Conservation (phyloP, 2,113 vertebrate species). For the Callaeas wilsoni region DNA sequence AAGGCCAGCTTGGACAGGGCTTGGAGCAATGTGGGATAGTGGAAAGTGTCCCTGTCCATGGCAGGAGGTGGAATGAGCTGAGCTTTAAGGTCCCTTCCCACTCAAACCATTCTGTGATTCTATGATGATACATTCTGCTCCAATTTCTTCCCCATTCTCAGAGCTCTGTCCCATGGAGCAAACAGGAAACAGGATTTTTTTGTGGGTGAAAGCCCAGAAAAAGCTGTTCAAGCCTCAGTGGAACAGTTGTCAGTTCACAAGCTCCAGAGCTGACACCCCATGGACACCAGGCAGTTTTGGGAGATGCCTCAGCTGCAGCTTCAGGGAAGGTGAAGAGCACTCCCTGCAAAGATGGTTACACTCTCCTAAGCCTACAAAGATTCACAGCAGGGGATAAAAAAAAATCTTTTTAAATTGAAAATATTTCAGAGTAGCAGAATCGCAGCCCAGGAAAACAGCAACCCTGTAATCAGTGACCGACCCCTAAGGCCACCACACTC, state of each 20-base stretch:
- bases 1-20: fast-evolving
- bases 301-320: background rate
- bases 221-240: background rate
- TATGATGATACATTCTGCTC: fast-evolving
- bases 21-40: background rate
- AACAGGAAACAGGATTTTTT: background rate
- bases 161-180: background rate
- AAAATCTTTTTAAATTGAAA: background rate
- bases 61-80: background rate
- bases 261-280: background rate
- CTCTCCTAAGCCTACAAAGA: background rate
- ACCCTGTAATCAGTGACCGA: background rate
- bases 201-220: background rate
- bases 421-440: background rate
- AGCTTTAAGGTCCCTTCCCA: background rate
- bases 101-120: background rate
- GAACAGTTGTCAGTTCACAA: background rate
- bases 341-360: background rate
- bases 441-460: background rate
- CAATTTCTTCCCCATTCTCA: background rate
- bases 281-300: background rate
- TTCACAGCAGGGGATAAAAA: background rate
- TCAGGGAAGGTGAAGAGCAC: background rate
- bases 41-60: background rate
- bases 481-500: background rate